Evolutionary conservation across 2,113 vertebrate species (phyloP), one percentile per base, ranked within the genome.

Genomic region (Rousettus leschenaultii): DNA sequence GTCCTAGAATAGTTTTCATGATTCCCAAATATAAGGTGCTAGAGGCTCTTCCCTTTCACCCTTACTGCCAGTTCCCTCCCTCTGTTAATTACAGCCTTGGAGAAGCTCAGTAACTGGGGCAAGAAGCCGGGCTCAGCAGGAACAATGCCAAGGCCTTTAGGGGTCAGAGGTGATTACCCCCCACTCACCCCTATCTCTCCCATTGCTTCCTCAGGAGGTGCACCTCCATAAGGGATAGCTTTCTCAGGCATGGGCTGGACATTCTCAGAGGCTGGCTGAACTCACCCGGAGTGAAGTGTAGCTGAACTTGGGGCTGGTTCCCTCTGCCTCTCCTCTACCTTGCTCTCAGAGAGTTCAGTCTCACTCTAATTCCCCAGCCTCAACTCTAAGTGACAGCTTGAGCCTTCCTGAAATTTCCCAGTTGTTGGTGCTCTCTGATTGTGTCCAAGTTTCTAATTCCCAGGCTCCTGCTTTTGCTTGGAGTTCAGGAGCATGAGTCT

Each of bases 331-430:
- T 91, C 45, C n/a, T 74, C 48, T 57, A 8, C 43, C 9, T 77
- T 3, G 2, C 15, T 33, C 35, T 83, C 53, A 73, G 77, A 88
- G 53, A 94, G 51, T 53, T 93, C 43, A 19, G 26, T 35, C 24
- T 77, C 40, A 22, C 61, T 53, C 15, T 2, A 80, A 51, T 77
- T 93, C 55, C 65, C 11, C 30, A 73, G 70, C n/a, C 43, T 77
- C 40, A 87, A 61, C 26, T 10, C n/a, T 33, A 75, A 87, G 38
- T 6, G 1, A 66, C 59, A 48, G 24, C 45, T 30, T 28, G 33
- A 63, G 80, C 48, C 80, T 87, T 48, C 40, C 75, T 86, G 80
- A 94, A 79, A 43, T 75, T 80, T 95, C 59, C 65, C 65, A 85
- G 71, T 73, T 86, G 55, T 43, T 74, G 30, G 16, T 79, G 95